Percentiles rank a stretch among this genome's conserved stretches.
Evolutionary conservation across 1,140 invertebrate species (phyloP).

Genomic region (Cecropterus lyciades): DNA sequence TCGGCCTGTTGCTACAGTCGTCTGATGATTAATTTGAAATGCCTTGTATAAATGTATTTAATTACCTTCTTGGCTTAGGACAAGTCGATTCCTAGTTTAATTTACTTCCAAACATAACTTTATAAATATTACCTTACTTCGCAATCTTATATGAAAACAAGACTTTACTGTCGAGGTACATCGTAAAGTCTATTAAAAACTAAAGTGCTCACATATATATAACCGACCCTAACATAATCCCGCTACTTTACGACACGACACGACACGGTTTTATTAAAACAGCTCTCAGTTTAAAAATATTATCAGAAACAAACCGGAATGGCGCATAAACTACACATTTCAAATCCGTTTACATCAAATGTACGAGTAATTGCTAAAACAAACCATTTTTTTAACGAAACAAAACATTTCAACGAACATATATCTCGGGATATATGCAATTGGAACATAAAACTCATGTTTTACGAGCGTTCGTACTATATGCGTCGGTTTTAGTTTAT

Average conservation of each 20-base stretch:
- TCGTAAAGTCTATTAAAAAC: constrained; percentile 11
- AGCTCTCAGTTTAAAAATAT: constrained; percentile 12
- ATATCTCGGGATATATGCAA: constrained; percentile 53
- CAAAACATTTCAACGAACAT: constrained; percentile 47
- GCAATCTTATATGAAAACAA: neutral
- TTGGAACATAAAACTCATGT: constrained; percentile 62
- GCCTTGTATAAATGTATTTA: too few species aligned
- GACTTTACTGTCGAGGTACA: neutral
- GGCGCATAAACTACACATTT: constrained; percentile 34
- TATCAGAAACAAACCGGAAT: constrained; percentile 31
- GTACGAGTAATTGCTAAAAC: constrained; percentile 47
- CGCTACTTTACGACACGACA: neutral
- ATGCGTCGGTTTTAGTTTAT: constrained; percentile 50
- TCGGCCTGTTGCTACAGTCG: too few species aligned
- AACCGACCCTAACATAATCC: constrained; percentile 7
- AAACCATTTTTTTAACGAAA: constrained; percentile 48
- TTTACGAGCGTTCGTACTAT: constrained; percentile 56
- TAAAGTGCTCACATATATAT: neutral
- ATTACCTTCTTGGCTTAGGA: too few species aligned
- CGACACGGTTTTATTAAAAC: constrained; percentile 19
- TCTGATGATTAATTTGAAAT: too few species aligned
- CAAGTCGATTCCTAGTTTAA: too few species aligned
- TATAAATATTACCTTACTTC: too few species aligned
- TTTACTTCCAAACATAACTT: too few species aligned
- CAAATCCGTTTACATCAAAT: constrained; percentile 47